Percentiles rank a stretch among this genome's conserved stretches.
Conservation (phyloP, 2,113 vertebrate genomes). For the Ceuthmochares aereus region DNA sequence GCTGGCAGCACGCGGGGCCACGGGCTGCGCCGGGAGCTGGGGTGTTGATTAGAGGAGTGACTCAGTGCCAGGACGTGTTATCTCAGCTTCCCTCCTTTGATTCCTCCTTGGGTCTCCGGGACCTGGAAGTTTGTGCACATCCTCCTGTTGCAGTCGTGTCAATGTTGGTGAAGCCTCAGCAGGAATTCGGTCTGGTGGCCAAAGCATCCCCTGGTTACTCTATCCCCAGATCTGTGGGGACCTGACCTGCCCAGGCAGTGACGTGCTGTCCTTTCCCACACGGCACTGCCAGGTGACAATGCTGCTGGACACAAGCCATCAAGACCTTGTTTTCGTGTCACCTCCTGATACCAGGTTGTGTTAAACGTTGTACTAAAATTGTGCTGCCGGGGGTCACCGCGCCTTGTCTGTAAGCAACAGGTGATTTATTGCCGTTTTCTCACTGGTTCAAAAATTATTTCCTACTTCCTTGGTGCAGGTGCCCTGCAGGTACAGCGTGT, state of each 20-base stretch:
- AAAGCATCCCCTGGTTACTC: not conserved
- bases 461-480: not conserved
- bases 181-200: not conserved
- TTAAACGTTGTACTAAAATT: not conserved
- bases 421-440: not conserved
- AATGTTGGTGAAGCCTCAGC: not conserved
- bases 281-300: too few relatives aligned
- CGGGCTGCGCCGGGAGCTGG: not conserved
- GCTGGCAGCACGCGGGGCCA: not conserved
- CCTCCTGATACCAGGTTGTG: not conserved
- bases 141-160: not conserved
- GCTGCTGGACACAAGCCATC: not conserved
- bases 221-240: not conserved
- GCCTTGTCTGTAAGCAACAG: fast-evolving
- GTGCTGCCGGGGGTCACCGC: not conserved
- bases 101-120: not conserved
- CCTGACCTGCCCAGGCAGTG: fast-evolving
- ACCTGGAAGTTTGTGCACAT: not conserved
- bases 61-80: fast-evolving
- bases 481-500: not conserved
- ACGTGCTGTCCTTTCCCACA: not conserved
- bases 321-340: not conserved
- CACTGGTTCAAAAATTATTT: not conserved
- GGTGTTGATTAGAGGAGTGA: not conserved
- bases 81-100: not conserved